Evolutionary conservation across 2,797 vertebrate species (phyloP), one percentile per base, ranked within the genome.

Genomic region (Clarias laeviceps): DNA sequence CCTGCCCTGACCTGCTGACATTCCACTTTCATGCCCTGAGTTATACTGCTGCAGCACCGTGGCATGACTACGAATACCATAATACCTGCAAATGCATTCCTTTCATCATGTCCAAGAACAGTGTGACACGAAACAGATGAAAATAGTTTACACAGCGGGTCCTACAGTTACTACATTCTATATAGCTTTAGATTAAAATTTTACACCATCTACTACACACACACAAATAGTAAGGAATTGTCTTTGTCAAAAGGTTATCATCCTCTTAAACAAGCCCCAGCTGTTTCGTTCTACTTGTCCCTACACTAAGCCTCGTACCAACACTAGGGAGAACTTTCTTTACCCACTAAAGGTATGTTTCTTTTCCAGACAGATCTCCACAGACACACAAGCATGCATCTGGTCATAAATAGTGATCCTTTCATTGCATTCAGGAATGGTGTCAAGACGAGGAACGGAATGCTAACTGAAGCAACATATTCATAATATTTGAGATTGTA

Each of bases 1-100:
- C 83, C 76, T 65, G 74, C 20, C 24, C 68, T 87, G 84, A 77
- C 50, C 87, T 85, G 84, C 72, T 90, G 87, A 83, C 86, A 85
- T 74, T 82, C 66, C 80, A 62, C 79, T 81, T 68, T 69, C 66
- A 66, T 68, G 62, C 69, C 62, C 65, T 84, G 87, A 84, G 82
- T 87, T 84, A 86, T 66, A 74, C 54, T 2, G 29, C 45, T 29
- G 64, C 50, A 57, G 57, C 56, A 69, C 78, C 57, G 50, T 68
- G 40, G 82, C 73, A 65, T 59, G 82, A 40, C 84, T 86, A 82
- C 57, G 70, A 87, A 86, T 79, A 84, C 77, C 59, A 74, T 12
- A 79, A 83, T 86, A 85, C 72, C 82, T 84, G 72, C 70, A 68
- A 72, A 78, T 83, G 82, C 64, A 69, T 80, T 85, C 84, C 81